Evolutionary conservation across 2,888 invertebrate genomes (phyloP), one percentile per base, ranked within the genome.

Genomic region (Alsophila aescularia): DNA sequence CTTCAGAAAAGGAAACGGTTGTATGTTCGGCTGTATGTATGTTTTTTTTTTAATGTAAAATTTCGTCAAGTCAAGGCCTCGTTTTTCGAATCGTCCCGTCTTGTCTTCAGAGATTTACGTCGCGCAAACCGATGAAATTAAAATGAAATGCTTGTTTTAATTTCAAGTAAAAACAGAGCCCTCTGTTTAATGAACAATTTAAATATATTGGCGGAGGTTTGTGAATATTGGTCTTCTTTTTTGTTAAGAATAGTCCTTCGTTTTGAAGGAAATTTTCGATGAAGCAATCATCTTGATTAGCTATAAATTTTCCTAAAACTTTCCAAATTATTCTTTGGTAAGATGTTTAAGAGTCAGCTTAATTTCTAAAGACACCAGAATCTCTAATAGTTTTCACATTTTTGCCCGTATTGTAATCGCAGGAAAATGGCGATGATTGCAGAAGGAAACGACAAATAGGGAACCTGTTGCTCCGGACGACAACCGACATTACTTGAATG

Each of bases 401-500:
- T n/a, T n/a, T n/a, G 18, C 2, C 7, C 7, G 24, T 6, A n/a
- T 24, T 24, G 2, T 24, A 5, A 6, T 7, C 24, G 8, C 5
- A 24, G 7, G 42, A 47, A 45, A 52, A 49, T 45, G 32, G 32
- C 10, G 35, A 14, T 39, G 29, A 53, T 56, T 53, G 35, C 51
- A 34, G 29, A 42, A 49, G 18, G 42, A 58, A 43, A 47, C 49
- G 12, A 37, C 40, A 60, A 55, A 41, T 47, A 49, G 15, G 44
- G 34, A 32, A 63, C 63, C 60, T 63, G 63, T 63, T 60, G 62
- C 60, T 60, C 50, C 48, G 24, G 12, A 27, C 15, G 27, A 37
- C 21, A 5, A 36, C 15, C 10, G 7, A n/a, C 24, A 47, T 36
- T 43, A 14, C 15, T 39, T 15, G 24, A 39, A 44, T 44, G 44